These are phyloP conservation scores for Ophion ventricosus DNA, from an alignment of 2,888 invertebrate species.

Conservation along the genomic window DNA sequence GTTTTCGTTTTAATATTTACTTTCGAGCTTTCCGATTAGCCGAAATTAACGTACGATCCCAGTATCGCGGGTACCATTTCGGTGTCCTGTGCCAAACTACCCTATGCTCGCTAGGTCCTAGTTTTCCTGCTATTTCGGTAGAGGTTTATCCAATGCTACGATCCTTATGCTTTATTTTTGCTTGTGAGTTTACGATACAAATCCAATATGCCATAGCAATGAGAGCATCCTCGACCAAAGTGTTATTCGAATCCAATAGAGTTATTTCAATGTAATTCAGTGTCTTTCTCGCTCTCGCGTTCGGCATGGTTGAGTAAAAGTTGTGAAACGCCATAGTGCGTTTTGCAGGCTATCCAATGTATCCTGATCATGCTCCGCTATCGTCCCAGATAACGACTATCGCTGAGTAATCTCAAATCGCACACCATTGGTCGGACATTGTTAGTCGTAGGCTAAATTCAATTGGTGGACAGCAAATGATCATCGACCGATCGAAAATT, in stretches of 20 bases:
- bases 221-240: slow-evolving; percentile 14
- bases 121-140: slow-evolving; percentile 17
- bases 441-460: not conserved
- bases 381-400: not conserved
- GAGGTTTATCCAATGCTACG: slow-evolving; percentile 18
- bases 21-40: slow-evolving; percentile 68
- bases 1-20: slow-evolving; percentile 62
- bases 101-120: slow-evolving; percentile 23
- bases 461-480: slow-evolving; percentile 5
- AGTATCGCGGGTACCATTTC: slow-evolving; percentile 41
- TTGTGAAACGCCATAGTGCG: slow-evolving; percentile 6
- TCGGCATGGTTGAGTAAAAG: slow-evolving; percentile 16
- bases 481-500: not conserved
- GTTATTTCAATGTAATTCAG: slow-evolving; percentile 15
- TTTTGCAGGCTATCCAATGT: not conserved
- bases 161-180: not conserved
- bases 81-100: slow-evolving; percentile 59
- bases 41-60: slow-evolving; percentile 66
- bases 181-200: not conserved
- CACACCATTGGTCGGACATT: not conserved
- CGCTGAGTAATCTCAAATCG: not conserved
- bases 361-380: not conserved
- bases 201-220: slow-evolving; percentile 16
- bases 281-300: slow-evolving; percentile 12
- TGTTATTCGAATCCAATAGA: slow-evolving; percentile 3